Evolutionary conservation across 2,113 vertebrate species (phyloP).

Genomic region (Phoenicopterus ruber): DNA sequence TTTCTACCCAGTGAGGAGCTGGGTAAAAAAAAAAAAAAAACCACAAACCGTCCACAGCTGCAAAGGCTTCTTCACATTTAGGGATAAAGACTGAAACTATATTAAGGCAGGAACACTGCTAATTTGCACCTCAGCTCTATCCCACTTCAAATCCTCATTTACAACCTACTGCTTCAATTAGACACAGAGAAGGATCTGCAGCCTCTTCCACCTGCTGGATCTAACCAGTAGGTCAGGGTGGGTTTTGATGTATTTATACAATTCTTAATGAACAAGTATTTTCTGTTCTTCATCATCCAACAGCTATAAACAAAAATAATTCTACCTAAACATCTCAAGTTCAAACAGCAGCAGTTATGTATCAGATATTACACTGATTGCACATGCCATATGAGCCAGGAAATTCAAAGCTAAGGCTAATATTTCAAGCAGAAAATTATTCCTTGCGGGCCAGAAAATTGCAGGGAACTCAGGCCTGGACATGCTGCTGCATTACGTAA

Average conservation of each 20-base stretch:
- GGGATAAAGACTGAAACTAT: background rate
- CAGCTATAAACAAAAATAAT: background rate
- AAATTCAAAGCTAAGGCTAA: slow-evolving; percentile 16
- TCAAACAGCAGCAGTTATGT: slow-evolving; percentile 19
- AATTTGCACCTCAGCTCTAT: background rate
- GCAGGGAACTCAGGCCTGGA: slow-evolving; percentile 1
- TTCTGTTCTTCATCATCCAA: background rate
- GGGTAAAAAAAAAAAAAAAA: background rate
- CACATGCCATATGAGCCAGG: background rate
- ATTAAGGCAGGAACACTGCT: background rate
- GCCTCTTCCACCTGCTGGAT: background rate
- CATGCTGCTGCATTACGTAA: slow-evolving; percentile 5
- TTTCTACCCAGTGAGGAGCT: background rate
- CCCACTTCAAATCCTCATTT: background rate
- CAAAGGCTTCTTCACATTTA: background rate
- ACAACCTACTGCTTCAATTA: background rate
- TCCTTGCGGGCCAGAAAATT: slow-evolving; percentile 2
- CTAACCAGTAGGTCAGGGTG: background rate
- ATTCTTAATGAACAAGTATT: background rate
- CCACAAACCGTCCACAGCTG: background rate
- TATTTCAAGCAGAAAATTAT: slow-evolving; percentile 48
- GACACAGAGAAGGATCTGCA: background rate
- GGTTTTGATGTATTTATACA: background rate
- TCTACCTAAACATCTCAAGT: background rate
- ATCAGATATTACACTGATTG: background rate